These are phyloP conservation scores for Allolobophora icterica DNA, from an alignment of 2,888 invertebrate genomes.

Conservation along the genomic window DNA sequence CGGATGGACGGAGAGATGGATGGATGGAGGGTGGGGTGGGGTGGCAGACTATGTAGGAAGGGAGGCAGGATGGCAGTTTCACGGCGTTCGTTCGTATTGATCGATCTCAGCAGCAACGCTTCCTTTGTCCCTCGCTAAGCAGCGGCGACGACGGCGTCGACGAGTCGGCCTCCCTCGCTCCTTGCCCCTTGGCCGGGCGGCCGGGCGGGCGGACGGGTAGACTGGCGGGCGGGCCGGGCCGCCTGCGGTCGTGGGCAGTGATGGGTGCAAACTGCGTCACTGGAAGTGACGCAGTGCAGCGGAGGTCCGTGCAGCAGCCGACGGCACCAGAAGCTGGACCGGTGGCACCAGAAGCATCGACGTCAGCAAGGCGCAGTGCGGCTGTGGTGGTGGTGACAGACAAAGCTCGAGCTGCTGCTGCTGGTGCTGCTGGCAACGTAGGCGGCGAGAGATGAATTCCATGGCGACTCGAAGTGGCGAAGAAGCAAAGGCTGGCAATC, in stretches of 20 bases:
- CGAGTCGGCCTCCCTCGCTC: neutral
- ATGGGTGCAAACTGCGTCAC: slow-evolving; percentile 17
- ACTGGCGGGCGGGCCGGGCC: neutral
- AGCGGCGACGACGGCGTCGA: neutral
- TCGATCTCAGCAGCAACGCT: neutral
- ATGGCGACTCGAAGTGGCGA: neutral
- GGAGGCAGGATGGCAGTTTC: neutral
- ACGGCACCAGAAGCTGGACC: neutral
- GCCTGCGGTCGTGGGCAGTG: slow-evolving; percentile 4
- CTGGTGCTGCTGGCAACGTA: neutral
- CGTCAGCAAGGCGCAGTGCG: slow-evolving; percentile 17
- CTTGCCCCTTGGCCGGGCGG: slow-evolving; percentile 2
- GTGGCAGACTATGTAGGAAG: neutral
- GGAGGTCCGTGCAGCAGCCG: neutral
- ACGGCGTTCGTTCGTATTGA: slow-evolving; percentile 11
- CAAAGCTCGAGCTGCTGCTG: neutral
- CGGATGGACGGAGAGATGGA: neutral
- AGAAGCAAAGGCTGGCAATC: neutral
- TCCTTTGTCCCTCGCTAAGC: neutral
- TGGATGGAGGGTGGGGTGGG: neutral
- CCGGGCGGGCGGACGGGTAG: neutral
- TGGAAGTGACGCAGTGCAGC: neutral
- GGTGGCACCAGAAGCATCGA: slow-evolving; percentile 1
- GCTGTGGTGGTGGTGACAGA: neutral
- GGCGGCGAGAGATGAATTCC: neutral